A percentile compares a stretch with the other conserved stretches of the same genome.
phyloP scores from a whole-genome alignment of 2,888 invertebrate species.

The Elaeidobius kamerunicus region DNA sequence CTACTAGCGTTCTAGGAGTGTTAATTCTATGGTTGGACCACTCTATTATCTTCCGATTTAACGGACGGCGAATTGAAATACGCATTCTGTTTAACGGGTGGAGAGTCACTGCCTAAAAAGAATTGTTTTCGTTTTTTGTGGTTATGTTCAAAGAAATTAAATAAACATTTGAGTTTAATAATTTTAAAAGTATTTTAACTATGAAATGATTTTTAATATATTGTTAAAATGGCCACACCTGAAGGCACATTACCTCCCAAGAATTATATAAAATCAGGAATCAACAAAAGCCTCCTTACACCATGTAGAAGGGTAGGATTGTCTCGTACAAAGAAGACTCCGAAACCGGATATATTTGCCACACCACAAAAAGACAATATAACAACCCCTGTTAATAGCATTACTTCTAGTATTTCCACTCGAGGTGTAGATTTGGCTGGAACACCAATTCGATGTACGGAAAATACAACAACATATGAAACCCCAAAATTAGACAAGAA shows the following conservation, averaged over 20 bases:
- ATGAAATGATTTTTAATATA: no score
- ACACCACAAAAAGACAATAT: neutral
- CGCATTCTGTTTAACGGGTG: no score
- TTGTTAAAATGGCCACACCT: constrained; percentile 15
- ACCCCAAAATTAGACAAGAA: neutral
- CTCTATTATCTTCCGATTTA: no score
- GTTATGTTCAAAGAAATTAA: no score
- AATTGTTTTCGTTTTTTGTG: no score
- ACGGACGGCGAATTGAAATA: no score
- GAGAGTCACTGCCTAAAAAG: no score
- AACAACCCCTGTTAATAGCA: neutral
- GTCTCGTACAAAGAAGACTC: constrained; percentile 46
- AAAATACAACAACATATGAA: neutral
- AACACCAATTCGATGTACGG: neutral
- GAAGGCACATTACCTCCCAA: constrained; percentile 9
- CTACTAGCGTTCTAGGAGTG: no score
- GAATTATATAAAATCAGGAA: constrained; percentile 41
- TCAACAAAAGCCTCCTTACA: constrained; percentile 54
- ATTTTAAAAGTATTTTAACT: no score
- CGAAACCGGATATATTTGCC: constrained; percentile 16
- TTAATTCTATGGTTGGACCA: no score
- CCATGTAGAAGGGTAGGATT: constrained; percentile 56
- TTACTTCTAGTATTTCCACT: neutral
- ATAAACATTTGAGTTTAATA: no score
- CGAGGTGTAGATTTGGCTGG: neutral